Evolutionary conservation across 2,888 invertebrate species (phyloP).

Genomic region (Callyntrura guangdongensis): DNA sequence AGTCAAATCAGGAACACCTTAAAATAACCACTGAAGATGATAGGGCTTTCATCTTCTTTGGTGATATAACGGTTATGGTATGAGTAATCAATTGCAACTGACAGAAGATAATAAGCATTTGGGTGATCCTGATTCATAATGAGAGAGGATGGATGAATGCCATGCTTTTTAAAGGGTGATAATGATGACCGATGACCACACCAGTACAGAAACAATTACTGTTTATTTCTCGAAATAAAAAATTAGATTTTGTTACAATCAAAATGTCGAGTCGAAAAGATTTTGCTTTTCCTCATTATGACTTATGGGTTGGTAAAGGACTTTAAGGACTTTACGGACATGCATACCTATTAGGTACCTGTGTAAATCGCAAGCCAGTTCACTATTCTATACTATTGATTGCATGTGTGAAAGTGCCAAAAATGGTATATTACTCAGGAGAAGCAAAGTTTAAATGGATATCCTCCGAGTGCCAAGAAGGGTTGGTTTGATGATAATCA

Average conservation of each 20-base stretch:
- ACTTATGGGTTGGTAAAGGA: no score
- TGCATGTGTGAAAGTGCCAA: slow-evolving; percentile 21
- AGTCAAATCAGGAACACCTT: slow-evolving; percentile 45
- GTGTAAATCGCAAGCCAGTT: neutral
- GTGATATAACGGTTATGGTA: slow-evolving; percentile 1
- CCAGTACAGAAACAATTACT: neutral
- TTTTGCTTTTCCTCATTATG: neutral
- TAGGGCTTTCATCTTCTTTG: neutral
- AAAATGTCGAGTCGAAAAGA: neutral
- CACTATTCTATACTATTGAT: neutral
- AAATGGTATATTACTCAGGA: slow-evolving; percentile 21
- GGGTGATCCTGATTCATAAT: slow-evolving; percentile 26
- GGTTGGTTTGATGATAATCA: slow-evolving; percentile 33
- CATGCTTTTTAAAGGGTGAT: neutral
- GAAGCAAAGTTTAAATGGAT: neutral
- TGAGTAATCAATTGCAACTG: slow-evolving; percentile 44
- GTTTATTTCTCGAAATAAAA: neutral
- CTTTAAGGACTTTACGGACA: neutral
- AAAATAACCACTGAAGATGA: slow-evolving; percentile 28
- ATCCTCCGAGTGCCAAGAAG: neutral
- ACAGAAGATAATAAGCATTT: slow-evolving; percentile 25
- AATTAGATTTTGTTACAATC: neutral
- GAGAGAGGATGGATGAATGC: neutral
- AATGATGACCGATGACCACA: neutral
- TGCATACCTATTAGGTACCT: neutral